Evolutionary conservation across 2,888 invertebrate species (phyloP).

Genomic region (Drosophila maculinotata): DNA sequence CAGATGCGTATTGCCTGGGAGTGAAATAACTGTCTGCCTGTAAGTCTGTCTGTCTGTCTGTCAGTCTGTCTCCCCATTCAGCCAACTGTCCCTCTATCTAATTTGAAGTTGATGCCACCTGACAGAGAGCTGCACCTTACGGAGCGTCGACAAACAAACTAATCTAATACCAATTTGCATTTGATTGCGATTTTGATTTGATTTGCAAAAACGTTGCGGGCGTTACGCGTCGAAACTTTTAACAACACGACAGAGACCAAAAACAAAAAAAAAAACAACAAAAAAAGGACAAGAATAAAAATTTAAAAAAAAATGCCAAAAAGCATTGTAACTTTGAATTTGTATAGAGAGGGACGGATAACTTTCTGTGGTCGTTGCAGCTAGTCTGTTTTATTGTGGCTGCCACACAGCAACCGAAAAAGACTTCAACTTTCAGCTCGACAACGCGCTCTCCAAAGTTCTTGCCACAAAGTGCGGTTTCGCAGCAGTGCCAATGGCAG

Average conservation of each 20-base stretch:
- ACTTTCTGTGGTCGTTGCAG: slow-evolving; percentile 61
- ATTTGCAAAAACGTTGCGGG: slow-evolving; percentile 46
- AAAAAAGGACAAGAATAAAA: background rate
- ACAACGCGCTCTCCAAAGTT: slow-evolving; percentile 48
- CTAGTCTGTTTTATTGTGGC: slow-evolving; percentile 50
- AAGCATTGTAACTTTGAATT: slow-evolving; percentile 48
- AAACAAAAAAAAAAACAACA: slow-evolving; percentile 13
- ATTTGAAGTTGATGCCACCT: slow-evolving; percentile 63
- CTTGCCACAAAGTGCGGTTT: slow-evolving; percentile 54
- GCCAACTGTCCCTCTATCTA: slow-evolving; percentile 36
- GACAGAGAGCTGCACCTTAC: slow-evolving; percentile 41
- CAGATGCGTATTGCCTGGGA: slow-evolving; percentile 58
- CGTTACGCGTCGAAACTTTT: slow-evolving; percentile 58
- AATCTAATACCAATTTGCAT: slow-evolving; percentile 80
- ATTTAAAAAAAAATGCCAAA: slow-evolving; percentile 14
- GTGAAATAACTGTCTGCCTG: slow-evolving; percentile 15
- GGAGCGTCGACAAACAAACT: slow-evolving; percentile 70
- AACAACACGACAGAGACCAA: slow-evolving; percentile 39
- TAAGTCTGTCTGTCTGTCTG: slow-evolving; percentile 12
- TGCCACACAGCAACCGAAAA: slow-evolving; percentile 13
- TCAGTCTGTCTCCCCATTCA: background rate
- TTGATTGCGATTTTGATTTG: slow-evolving; percentile 77
- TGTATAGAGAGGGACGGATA: slow-evolving; percentile 28
- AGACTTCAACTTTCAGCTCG: slow-evolving; percentile 54
- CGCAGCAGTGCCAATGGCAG: slow-evolving; percentile 42